phyloP scores from a whole-genome alignment of 2,113 vertebrate genomes.

The Sclerurus mexicanus region DNA sequence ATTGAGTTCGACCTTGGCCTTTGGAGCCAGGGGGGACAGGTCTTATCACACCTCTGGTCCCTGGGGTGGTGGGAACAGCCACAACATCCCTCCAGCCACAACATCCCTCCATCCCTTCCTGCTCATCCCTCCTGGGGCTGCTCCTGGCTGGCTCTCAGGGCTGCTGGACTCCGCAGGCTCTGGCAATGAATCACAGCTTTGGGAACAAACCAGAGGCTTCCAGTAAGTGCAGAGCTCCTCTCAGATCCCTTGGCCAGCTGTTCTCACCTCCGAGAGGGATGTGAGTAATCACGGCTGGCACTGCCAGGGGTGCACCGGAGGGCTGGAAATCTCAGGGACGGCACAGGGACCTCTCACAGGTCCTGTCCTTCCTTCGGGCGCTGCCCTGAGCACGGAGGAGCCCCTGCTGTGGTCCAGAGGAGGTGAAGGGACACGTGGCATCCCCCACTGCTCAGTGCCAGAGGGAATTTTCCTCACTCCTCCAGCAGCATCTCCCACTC shows the following conservation, averaged over 20 bases:
- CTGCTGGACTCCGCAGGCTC: background rate
- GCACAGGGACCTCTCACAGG: rapidly evolving
- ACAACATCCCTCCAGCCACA: background rate
- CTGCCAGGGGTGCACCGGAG: rapidly evolving
- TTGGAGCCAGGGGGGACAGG: background rate
- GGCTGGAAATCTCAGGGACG: background rate
- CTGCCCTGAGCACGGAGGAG: background rate
- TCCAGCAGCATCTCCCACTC: background rate
- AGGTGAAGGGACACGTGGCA: too few relatives aligned
- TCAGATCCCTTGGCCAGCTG: background rate
- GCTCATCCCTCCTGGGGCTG: background rate
- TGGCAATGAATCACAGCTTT: background rate
- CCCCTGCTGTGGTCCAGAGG: background rate
- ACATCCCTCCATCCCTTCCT: background rate
- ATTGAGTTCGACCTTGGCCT: rapidly evolving
- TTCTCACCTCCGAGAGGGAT: background rate
- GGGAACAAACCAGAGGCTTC: background rate
- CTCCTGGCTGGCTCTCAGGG: background rate
- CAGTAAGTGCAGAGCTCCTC: background rate
- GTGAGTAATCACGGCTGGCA: background rate
- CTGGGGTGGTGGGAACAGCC: background rate
- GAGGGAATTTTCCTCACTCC: background rate
- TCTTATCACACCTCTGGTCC: background rate
- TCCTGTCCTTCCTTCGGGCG: background rate
- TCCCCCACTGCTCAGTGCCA: rapidly evolving